These are phyloP conservation scores for Plebejus anna DNA, from an alignment of 2,888 invertebrate genomes.

Conservation along the genomic window DNA sequence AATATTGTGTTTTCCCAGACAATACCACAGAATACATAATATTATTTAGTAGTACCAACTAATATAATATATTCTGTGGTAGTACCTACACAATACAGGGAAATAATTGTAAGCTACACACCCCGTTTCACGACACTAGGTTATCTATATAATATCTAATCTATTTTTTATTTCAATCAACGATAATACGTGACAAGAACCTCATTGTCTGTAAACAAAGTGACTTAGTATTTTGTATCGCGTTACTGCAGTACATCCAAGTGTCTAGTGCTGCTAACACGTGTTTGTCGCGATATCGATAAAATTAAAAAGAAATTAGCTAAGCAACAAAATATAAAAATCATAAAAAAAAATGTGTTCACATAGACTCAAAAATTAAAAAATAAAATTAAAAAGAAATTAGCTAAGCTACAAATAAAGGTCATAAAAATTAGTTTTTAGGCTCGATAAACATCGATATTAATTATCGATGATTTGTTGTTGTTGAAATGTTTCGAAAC, in stretches of 20 bases:
- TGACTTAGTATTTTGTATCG: constrained; percentile 34
- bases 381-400: too few species aligned
- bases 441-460: background rate
- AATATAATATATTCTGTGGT: too few species aligned
- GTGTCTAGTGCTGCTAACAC: background rate
- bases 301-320: background rate
- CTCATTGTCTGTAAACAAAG: constrained; percentile 40
- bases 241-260: background rate
- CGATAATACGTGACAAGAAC: constrained; percentile 35
- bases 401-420: too few species aligned
- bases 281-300: background rate
- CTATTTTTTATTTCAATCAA: background rate
- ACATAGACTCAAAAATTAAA: background rate
- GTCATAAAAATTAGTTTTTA: background rate
- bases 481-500: background rate
- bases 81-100: too few species aligned
- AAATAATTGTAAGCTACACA: background rate
- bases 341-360: too few species aligned
- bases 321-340: too few species aligned
- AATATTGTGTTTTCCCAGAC: too few species aligned
- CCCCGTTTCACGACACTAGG: background rate
- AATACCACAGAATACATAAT: too few species aligned
- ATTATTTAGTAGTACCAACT: too few species aligned
- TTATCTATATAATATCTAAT: background rate
- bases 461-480: background rate